Base-by-base conservation (phyloP, 2,888 invertebrate genomes). In the Harmothoe impar region DNA sequence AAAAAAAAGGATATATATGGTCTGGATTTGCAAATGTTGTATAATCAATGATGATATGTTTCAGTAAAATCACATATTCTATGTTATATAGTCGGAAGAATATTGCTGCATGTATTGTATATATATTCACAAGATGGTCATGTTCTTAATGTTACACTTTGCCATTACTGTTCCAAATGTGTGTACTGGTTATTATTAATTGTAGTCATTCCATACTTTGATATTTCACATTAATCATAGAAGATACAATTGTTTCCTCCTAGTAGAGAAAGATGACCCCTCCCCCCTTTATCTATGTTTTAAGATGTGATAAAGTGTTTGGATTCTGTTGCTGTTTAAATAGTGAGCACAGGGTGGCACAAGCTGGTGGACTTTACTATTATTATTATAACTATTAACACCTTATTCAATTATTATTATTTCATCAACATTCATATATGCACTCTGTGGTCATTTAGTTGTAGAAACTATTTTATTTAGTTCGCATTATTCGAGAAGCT, bases 141-240 rank as follows among this genome's bases (percentile, higher is more conserved):
- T 33, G 23, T 35, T 17, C 43, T 23, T 81, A 17, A n/a, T 81
- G 25, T 81, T 43, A 43, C 17, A 81, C 43, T 35, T 81, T 33
- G 20, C 35, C 17, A 81, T 23, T 81, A 43, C 35, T 43, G 81
- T 81, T 33, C 81, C 20, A 15, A 43, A 10, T 81, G 3, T 33
- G 43, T 81, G 43, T 35, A 23, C 15, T 43, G 81, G 31, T 81
- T 23, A 33, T 81, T 23, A 33, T 43, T 43, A 12, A 35, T 35
- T 43, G 81, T 35, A 81, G 43, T 43, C 81, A 81, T 81, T 81
- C 81, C 81, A 81, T 81, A 23, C 20, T 77, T n/a, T n/a, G n/a
- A 15, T 77, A 62, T n/a, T 77, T 77, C 31, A 29, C 77, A 1
- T 77, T 77, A 31, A 62, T 20, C 15, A 20, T 62, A 7, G 20